phyloP scores from a whole-genome alignment of 2,888 invertebrate species.

The Resseliella maxima region DNA sequence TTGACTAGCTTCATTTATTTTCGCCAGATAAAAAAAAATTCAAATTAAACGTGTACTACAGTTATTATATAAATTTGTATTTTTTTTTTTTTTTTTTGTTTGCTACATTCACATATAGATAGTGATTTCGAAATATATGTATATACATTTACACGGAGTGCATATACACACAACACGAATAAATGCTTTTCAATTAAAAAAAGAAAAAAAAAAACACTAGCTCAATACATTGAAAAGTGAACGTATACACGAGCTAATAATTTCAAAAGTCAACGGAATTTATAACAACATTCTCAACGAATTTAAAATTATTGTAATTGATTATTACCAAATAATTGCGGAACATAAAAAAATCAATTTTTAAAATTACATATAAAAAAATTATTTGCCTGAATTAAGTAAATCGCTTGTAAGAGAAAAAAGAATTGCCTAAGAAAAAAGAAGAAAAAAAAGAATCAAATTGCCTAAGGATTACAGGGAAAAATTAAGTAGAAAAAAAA shows the following conservation, averaged over 20 bases:
- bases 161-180: too few relatives aligned
- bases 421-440: too few relatives aligned
- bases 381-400: not conserved
- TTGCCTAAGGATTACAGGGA: not conserved
- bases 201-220: not conserved
- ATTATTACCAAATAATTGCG: too few relatives aligned
- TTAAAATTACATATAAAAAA: too few relatives aligned
- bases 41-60: conserved; percentile 5
- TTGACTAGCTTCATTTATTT: not conserved
- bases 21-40: not conserved
- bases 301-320: too few relatives aligned
- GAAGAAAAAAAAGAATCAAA: not conserved
- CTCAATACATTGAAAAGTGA: not conserved
- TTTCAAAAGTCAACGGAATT: conserved; percentile 10
- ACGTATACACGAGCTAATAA: too few relatives aligned
- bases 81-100: not conserved
- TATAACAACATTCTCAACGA: too few relatives aligned
- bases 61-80: not conserved
- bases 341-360: too few relatives aligned
- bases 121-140: too few relatives aligned
- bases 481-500: not conserved
- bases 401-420: too few relatives aligned
- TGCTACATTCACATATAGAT: too few relatives aligned
- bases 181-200: not conserved
- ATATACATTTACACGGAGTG: too few relatives aligned